phyloP scores from a whole-genome alignment of 2,113 vertebrate species.

The Megalops atlanticus region DNA sequence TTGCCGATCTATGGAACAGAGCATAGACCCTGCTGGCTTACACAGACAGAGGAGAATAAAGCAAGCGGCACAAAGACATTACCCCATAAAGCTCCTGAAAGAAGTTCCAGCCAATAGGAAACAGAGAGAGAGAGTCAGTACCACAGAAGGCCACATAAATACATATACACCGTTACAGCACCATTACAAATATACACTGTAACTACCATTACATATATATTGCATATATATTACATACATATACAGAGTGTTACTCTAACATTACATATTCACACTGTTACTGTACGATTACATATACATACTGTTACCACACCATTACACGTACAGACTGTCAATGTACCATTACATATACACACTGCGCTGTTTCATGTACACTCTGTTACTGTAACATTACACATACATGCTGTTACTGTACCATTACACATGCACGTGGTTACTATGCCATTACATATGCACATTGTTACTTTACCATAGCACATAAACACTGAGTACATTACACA shows the following conservation, averaged over 20 bases:
- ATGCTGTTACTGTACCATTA: neutral
- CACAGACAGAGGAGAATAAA: slow-evolving; percentile 17
- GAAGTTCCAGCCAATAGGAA: slow-evolving; percentile 80
- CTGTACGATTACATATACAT: too few relatives aligned
- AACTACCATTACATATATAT: neutral
- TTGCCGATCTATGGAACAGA: slow-evolving; percentile 10
- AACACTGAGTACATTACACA: too few relatives aligned
- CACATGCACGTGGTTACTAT: too few relatives aligned
- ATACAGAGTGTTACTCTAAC: neutral
- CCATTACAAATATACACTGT: neutral
- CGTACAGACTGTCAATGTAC: neutral
- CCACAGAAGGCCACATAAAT: slow-evolving; percentile 13
- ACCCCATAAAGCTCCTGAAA: slow-evolving; percentile 98
- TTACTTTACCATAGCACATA: too few relatives aligned
- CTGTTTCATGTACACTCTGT: neutral
- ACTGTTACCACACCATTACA: neutral
- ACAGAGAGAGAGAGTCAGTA: slow-evolving; percentile 80
- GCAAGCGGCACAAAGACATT: slow-evolving; percentile 71
- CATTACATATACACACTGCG: neutral
- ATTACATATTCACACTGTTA: neutral
- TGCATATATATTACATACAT: neutral
- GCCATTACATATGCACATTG: too few relatives aligned
- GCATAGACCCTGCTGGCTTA: slow-evolving; percentile 17
- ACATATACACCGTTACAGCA: neutral
- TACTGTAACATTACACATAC: neutral